Evolutionary conservation across 2,113 vertebrate genomes (phyloP).

Genomic region (Festucalex cinctus): DNA sequence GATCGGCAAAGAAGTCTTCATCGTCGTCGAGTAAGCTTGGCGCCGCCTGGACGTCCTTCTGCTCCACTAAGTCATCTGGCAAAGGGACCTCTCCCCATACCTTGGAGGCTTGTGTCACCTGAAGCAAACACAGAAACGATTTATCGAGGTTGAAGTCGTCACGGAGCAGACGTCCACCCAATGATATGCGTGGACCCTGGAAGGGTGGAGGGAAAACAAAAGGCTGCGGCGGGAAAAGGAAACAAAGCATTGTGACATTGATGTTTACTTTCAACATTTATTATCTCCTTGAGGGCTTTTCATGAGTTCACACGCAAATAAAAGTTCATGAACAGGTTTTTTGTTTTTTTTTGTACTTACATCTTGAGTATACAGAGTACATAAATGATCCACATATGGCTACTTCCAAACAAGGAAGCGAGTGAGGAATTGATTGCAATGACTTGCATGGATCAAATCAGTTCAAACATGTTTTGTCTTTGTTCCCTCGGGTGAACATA

Average conservation of each 20-base stretch:
- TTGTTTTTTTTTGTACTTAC: neutral
- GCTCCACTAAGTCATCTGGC: constrained; percentile 71
- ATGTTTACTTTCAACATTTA: constrained; percentile 51
- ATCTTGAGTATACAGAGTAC: neutral
- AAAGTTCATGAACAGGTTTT: constrained; percentile 3
- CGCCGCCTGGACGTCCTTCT: constrained; percentile 37
- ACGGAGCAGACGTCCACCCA: constrained; percentile 35
- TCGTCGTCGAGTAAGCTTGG: constrained; percentile 69
- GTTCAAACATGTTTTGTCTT: constrained; percentile 26
- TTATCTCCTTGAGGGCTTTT: constrained; percentile 34
- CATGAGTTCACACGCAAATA: constrained; percentile 24
- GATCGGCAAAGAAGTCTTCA: constrained; percentile 72
- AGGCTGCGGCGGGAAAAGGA: constrained; percentile 47
- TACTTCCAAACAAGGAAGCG: constrained; percentile 10
- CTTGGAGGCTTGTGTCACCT: constrained; percentile 74
- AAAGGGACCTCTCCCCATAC: constrained; percentile 75
- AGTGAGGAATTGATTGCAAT: constrained; percentile 20
- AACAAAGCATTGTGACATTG: constrained; percentile 30
- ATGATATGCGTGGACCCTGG: constrained; percentile 25
- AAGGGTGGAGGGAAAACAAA: constrained; percentile 47
- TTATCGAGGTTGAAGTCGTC: constrained; percentile 53
- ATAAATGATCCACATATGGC: constrained; percentile 11
- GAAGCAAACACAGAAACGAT: constrained; percentile 48
- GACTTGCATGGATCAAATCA: constrained; percentile 28
- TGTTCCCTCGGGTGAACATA: constrained; percentile 6